Conservation (phyloP, 2,888 invertebrate genomes). For the Volucella inanis region DNA sequence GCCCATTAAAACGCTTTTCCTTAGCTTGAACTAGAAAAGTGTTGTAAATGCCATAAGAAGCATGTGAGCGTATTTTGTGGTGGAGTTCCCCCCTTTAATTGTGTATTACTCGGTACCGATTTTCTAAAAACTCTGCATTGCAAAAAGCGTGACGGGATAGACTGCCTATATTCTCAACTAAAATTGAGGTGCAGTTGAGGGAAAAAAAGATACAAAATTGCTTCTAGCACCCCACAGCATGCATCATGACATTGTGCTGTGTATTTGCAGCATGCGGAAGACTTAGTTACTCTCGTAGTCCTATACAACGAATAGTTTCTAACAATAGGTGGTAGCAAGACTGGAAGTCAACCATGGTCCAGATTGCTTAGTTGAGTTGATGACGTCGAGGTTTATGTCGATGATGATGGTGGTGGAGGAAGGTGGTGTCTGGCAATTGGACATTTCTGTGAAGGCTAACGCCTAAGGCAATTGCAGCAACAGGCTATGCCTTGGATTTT, state of each 20-base stretch:
- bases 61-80: slow-evolving; percentile 25
- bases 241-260: slow-evolving; percentile 61
- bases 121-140: slow-evolving; percentile 42
- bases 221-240: slow-evolving; percentile 22
- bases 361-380: slow-evolving; percentile 23
- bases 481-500: slow-evolving; percentile 34
- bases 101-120: not conserved
- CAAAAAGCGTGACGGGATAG: slow-evolving; percentile 36
- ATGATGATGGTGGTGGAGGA: slow-evolving; percentile 16
- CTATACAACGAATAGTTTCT: slow-evolving; percentile 13
- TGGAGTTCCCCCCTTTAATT: slow-evolving; percentile 8
- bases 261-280: slow-evolving; percentile 59
- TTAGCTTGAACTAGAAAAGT: slow-evolving; percentile 22
- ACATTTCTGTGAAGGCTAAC: slow-evolving; percentile 68
- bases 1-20: slow-evolving; percentile 65
- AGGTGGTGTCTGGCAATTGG: slow-evolving; percentile 28
- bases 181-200: slow-evolving; percentile 54
- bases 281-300: slow-evolving; percentile 18
- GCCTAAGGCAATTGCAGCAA: slow-evolving; percentile 52
- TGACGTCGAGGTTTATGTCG: slow-evolving; percentile 28
- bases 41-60: slow-evolving; percentile 52
- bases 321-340: slow-evolving; percentile 68
- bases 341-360: slow-evolving; percentile 55
- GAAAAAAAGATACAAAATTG: slow-evolving; percentile 28
- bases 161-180: slow-evolving; percentile 33